Evolutionary conservation across 2,888 invertebrate genomes (phyloP).

Genomic region (Tridacna crocea): DNA sequence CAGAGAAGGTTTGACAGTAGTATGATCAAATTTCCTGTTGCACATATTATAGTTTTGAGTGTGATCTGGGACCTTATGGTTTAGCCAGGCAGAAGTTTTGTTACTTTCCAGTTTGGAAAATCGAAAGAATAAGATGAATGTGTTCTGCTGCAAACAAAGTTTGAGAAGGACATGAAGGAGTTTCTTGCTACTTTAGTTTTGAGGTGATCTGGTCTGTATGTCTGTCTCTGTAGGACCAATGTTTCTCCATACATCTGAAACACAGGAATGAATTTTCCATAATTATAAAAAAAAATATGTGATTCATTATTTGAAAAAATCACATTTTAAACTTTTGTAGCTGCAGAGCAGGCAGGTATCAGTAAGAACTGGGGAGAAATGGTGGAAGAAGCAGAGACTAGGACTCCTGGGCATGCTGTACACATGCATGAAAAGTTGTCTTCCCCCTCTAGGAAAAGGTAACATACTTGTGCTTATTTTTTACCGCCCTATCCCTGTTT

Average conservation of each 20-base stretch:
- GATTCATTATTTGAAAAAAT: background rate
- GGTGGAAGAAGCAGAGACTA: constrained; percentile 85
- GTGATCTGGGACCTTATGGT: too few species aligned
- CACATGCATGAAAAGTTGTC: constrained; percentile 97
- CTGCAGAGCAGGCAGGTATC: constrained; percentile 54
- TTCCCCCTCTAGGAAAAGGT: constrained; percentile 92
- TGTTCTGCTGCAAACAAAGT: background rate
- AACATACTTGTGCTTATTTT: background rate
- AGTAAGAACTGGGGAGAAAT: constrained; percentile 91
- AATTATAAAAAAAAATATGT: too few species aligned
- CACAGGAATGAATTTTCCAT: too few species aligned
- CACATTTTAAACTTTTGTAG: constrained; percentile 29
- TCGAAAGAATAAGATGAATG: background rate
- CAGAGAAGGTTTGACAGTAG: background rate
- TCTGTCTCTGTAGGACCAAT: too few species aligned
- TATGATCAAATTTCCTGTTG: too few species aligned
- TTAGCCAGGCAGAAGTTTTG: background rate
- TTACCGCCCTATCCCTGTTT: too few species aligned
- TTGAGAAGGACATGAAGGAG: background rate
- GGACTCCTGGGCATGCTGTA: constrained; percentile 96
- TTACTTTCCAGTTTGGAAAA: background rate
- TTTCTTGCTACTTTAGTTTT: too few species aligned
- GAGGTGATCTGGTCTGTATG: too few species aligned
- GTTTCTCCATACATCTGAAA: too few species aligned
- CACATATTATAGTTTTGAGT: too few species aligned